Base-by-base conservation (phyloP, 1,140 invertebrate genomes). In the Panagrolaimus sp. region DNA sequence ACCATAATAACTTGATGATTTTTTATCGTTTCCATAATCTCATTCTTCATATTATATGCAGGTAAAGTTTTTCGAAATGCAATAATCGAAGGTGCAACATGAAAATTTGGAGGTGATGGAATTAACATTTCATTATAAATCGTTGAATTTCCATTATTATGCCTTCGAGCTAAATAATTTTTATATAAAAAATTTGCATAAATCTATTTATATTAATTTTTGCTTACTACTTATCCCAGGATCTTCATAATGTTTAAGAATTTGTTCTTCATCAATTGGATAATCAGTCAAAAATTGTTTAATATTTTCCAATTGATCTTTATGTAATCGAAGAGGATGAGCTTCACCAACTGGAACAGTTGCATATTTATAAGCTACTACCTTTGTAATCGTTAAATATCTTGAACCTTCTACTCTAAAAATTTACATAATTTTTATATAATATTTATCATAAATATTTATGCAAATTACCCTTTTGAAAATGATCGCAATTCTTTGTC, bases 1-100 rank as follows among this genome's bases (percentile, higher is more conserved):
- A 94, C 88, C 71, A 93, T 90, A 45, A 93, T 87, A 0, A 95
- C 90, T 1, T 91, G 88, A 85, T 91, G 90, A 0, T 92, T 90
- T 72, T 91, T 90, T 66, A 96, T 91, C 0, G 89, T 83, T 14
- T 86, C 78, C 0, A 89, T 67, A 68, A 90, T 87, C 64, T 86
- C 80, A 5, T 87, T 81, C 44, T 84, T 80, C 45, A 87, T 85
- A 7, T 82, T 74, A 71, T 84, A 87, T 28, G 89, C 86, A 24
- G 88, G 88, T 3, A 91, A 81, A 8, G 81, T 83, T 66, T 88
- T 84, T n/a, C 88, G 84, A 68, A 87, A 88, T 12, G 21, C n/a
- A 38, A 7, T 7, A 38, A 38, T 38, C 2, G 32, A 38, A 38
- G 32, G 32, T 38, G 2, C 32, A 38, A 38, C 32, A 38, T 38